Evolutionary conservation across 2,888 invertebrate species (phyloP).

Genomic region (Cephus pulcher): DNA sequence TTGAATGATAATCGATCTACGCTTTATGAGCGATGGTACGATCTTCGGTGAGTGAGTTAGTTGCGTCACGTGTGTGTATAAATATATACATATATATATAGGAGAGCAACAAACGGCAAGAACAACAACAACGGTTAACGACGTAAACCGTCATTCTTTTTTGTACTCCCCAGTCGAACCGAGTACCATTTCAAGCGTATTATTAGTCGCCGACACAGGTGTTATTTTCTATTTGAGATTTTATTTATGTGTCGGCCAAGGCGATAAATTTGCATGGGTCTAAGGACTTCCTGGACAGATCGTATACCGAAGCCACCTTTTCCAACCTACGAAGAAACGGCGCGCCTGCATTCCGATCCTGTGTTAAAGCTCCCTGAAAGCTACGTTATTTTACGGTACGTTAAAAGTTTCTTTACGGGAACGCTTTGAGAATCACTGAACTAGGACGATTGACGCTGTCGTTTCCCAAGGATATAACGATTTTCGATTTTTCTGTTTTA

Average conservation of each 20-base stretch:
- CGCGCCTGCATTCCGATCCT: conserved; percentile 10
- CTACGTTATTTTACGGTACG: too few relatives aligned
- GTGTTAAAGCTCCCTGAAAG: background rate
- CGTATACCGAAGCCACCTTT: conserved; percentile 9
- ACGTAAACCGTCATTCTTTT: too few relatives aligned
- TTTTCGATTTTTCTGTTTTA: too few relatives aligned
- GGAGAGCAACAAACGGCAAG: too few relatives aligned
- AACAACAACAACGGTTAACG: too few relatives aligned
- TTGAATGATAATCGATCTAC: conserved; percentile 39
- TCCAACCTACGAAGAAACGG: conserved; percentile 21
- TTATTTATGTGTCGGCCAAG: conserved; percentile 43
- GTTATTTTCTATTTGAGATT: conserved; percentile 39
- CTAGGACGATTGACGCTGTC: too few relatives aligned
- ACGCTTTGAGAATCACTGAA: too few relatives aligned
- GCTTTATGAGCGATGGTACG: conserved; percentile 32
- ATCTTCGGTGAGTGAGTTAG: too few relatives aligned
- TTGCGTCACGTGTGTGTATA: background rate
- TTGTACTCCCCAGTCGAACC: background rate
- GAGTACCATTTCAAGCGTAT: conserved; percentile 24
- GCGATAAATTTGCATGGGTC: conserved; percentile 44
- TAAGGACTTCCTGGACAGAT: conserved; percentile 35
- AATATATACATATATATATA: background rate
- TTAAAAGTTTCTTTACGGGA: too few relatives aligned
- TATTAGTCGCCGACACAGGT: conserved; percentile 34
- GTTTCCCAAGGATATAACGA: too few relatives aligned